Evolutionary conservation across 2,797 vertebrate genomes (phyloP).

Genomic region (Apodemus agrarius): DNA sequence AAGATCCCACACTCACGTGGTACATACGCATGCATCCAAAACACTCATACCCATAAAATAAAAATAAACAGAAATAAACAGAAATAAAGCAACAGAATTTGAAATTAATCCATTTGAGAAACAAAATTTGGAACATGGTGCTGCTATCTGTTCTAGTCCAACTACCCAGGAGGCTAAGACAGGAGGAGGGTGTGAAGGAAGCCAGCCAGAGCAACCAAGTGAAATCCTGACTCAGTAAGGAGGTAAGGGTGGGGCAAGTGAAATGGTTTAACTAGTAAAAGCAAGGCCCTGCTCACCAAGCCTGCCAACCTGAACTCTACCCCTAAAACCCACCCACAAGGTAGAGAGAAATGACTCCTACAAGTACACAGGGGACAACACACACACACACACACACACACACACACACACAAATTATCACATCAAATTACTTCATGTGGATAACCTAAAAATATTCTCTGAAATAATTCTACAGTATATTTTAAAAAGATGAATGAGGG

Average conservation of each 20-base stretch:
- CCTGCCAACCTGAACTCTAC: not conserved
- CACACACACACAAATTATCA: not conserved
- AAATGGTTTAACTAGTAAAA: not conserved
- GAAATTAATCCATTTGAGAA: conserved; percentile 52
- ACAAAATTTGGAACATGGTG: not conserved
- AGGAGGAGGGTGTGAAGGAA: not conserved
- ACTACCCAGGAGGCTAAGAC: not conserved
- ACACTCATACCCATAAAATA: not conserved
- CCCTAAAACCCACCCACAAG: not conserved
- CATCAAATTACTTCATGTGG: conserved; percentile 32
- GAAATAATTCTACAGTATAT: conserved; percentile 19
- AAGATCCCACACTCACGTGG: not conserved
- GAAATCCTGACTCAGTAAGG: not conserved
- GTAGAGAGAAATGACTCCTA: not conserved
- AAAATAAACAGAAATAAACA: not conserved
- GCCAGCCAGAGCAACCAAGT: not conserved
- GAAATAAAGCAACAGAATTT: not conserved
- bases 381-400: too few species aligned
- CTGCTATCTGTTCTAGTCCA: not conserved
- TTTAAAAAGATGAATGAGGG: not conserved
- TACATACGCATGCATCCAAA: not conserved
- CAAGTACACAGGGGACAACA: not conserved
- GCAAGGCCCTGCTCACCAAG: not conserved
- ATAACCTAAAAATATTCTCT: not conserved
- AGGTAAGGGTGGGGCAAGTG: too few species aligned